Evolutionary conservation across 2,113 vertebrate species (phyloP).

Genomic region (Helogale parvula): DNA sequence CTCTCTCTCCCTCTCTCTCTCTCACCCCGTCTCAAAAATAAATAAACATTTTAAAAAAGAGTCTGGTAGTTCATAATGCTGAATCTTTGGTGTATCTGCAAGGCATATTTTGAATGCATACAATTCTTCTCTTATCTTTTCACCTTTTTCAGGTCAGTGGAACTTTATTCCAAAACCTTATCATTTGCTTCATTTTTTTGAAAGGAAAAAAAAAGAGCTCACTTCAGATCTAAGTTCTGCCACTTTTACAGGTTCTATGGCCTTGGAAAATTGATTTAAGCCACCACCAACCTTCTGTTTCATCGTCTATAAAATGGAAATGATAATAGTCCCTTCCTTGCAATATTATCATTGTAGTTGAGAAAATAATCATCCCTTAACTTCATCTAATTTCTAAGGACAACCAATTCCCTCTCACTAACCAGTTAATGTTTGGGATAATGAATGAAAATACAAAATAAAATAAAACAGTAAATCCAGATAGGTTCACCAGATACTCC

Average conservation of each 20-base stretch:
- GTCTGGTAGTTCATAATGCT: background rate
- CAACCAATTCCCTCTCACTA: background rate
- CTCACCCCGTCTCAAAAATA: too few relatives aligned
- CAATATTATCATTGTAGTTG: background rate
- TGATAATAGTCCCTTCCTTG: background rate
- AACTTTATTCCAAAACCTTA: background rate
- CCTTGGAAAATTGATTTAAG: background rate
- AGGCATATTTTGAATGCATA: background rate
- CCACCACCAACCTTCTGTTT: background rate
- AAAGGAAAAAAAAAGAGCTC: background rate
- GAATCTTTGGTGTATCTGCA: background rate
- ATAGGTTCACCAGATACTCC: background rate
- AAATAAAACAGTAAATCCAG: background rate
- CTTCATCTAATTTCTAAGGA: slow-evolving; percentile 2
- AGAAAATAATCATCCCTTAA: background rate
- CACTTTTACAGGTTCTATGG: background rate
- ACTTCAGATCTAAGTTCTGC: background rate
- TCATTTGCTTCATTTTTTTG: background rate
- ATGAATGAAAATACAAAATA: background rate
- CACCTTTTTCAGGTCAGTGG: background rate
- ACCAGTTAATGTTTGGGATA: background rate
- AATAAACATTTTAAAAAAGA: too few relatives aligned
- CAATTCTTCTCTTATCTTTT: background rate
- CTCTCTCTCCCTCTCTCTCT: too few relatives aligned
- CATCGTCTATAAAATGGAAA: background rate